Conservation (phyloP, 2,888 invertebrate species). For the Drosophila picticornis region DNA sequence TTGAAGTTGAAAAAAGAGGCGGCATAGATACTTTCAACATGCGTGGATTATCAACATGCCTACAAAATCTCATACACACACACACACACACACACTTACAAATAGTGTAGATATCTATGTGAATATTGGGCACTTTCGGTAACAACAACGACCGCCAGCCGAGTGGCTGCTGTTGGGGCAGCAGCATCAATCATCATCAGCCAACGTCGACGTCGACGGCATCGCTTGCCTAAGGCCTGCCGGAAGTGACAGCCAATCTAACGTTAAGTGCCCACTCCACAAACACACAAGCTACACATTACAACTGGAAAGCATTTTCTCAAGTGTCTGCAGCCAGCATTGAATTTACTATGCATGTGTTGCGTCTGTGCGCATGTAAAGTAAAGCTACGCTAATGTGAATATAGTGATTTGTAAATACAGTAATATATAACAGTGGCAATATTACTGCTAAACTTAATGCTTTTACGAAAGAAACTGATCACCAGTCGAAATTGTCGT, state of each 20-base stretch:
- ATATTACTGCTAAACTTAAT: neutral
- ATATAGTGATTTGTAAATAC: neutral
- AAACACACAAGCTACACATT: conserved; percentile 50
- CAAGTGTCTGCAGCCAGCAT: conserved; percentile 57
- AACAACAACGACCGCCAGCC: conserved; percentile 22
- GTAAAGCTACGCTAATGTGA: conserved; percentile 14
- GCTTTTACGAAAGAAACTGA: neutral
- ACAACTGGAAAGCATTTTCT: conserved; percentile 74
- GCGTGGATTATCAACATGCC: conserved; percentile 8
- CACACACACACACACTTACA: neutral
- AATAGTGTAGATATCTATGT: conserved; percentile 9
- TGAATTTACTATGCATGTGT: conserved; percentile 2
- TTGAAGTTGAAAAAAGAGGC: conserved; percentile 19
- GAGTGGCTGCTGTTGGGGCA: conserved; percentile 31
- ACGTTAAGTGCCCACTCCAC: conserved; percentile 77
- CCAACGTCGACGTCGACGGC: conserved; percentile 31
- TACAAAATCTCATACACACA: neutral
- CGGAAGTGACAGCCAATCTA: conserved; percentile 79
- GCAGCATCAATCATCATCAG: conserved; percentile 77
- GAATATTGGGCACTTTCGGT: conserved; percentile 31
- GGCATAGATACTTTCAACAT: conserved; percentile 20
- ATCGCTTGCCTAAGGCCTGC: conserved; percentile 66
- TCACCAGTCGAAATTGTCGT: neutral
- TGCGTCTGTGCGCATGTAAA: conserved; percentile 20
- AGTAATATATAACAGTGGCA: neutral